Percentiles rank a stretch among this genome's conserved stretches.
Evolutionary conservation across 2,888 invertebrate species (phyloP).

Genomic region (Peribatodes rhomboidaria): DNA sequence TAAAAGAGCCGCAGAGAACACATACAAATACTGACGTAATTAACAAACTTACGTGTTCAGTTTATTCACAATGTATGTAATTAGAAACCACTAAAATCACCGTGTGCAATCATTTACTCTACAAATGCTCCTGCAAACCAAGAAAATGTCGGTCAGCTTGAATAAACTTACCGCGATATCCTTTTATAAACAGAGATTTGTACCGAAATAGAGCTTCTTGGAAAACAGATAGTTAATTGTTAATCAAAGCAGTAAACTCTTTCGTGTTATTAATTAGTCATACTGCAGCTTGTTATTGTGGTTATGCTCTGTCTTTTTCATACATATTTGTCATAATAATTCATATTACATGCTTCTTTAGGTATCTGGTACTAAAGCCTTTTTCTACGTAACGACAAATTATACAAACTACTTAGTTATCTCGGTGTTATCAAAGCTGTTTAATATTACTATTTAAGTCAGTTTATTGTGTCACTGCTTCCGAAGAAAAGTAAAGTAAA

Average conservation of each 20-base stretch:
- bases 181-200: slow-evolving; percentile 35
- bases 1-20: background rate
- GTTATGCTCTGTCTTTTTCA: background rate
- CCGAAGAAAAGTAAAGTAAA: slow-evolving; percentile 23
- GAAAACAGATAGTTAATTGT: slow-evolving; percentile 15
- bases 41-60: slow-evolving; percentile 2
- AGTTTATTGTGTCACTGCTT: slow-evolving; percentile 22
- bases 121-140: slow-evolving; percentile 33
- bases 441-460: slow-evolving; percentile 34
- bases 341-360: background rate
- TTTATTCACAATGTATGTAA: slow-evolving; percentile 9
- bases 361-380: background rate
- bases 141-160: slow-evolving; percentile 41
- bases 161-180: slow-evolving; percentile 38
- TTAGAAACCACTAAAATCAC: slow-evolving; percentile 9
- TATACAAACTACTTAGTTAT: slow-evolving; percentile 27
- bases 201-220: slow-evolving; percentile 29
- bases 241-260: slow-evolving; percentile 5
- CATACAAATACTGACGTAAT: background rate
- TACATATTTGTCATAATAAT: slow-evolving; percentile 28
- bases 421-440: slow-evolving; percentile 23
- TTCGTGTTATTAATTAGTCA: slow-evolving; percentile 18
- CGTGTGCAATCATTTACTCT: slow-evolving; percentile 23
- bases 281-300: slow-evolving; percentile 12
- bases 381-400: background rate